Conservation (phyloP, 2,888 invertebrate genomes). For the Perizoma affinitatum region DNA sequence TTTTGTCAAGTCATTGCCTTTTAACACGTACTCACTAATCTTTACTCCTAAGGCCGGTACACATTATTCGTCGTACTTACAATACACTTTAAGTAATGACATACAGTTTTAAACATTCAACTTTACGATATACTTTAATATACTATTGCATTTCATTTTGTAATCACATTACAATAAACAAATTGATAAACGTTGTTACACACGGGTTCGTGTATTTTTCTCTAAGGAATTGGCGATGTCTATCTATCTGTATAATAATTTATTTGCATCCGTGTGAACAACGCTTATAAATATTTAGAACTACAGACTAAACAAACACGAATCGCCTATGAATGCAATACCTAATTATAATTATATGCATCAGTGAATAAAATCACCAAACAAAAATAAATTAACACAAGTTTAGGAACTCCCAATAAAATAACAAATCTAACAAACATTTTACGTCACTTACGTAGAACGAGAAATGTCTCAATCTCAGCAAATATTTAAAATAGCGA, state of each 20-base stretch:
- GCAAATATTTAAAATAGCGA: conserved; percentile 38
- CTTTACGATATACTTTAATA: conserved; percentile 60
- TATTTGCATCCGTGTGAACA: conserved; percentile 14
- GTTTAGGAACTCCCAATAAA: too few species aligned
- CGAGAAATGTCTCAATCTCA: conserved; percentile 29
- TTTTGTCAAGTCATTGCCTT: conserved; percentile 68
- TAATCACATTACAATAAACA: conserved; percentile 63
- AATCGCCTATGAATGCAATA: conserved; percentile 23
- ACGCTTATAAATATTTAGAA: conserved; percentile 16
- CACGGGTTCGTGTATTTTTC: conserved; percentile 19
- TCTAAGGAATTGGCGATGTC: conserved; percentile 9
- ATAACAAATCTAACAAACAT: too few species aligned
- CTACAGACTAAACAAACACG: conserved; percentile 23
- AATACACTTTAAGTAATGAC: conserved; percentile 77
- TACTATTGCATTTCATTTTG: conserved; percentile 67
- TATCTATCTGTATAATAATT: conserved; percentile 29
- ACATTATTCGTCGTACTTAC: conserved; percentile 70
- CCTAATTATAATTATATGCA: conserved; percentile 17
- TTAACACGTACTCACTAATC: conserved; percentile 61
- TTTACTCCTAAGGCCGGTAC: conserved; percentile 82
- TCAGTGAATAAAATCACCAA: conserved; percentile 15
- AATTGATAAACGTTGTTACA: conserved; percentile 34
- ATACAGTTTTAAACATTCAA: conserved; percentile 69
- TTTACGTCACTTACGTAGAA: conserved; percentile 2
- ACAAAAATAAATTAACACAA: conserved; percentile 60